These are phyloP conservation scores for Parnassius apollo DNA, from an alignment of 2,888 invertebrate genomes.

Conservation along the genomic window DNA sequence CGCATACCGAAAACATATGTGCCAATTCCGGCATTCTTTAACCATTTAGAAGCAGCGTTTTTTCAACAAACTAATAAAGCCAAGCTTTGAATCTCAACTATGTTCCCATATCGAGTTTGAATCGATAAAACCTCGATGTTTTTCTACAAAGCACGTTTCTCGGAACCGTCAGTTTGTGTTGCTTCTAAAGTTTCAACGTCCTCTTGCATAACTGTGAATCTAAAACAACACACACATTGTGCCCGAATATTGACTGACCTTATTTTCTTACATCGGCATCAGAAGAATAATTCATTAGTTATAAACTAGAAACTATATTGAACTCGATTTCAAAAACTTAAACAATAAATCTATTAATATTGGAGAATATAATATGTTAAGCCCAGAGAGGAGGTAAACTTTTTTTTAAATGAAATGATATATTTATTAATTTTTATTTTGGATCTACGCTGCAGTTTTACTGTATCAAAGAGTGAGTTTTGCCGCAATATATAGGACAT, in stretches of 20 bases:
- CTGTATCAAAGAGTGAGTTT: too few species aligned
- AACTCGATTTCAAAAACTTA: too few species aligned
- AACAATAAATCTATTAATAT: too few species aligned
- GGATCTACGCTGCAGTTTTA: too few species aligned
- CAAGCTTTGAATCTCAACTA: constrained; percentile 62
- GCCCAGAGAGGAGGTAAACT: too few species aligned
- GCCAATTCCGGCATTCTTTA: constrained; percentile 1
- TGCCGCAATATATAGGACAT: too few species aligned
- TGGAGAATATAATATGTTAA: too few species aligned
- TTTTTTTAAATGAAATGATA: too few species aligned
- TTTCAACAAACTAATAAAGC: constrained; percentile 35
- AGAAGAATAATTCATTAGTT: too few species aligned
- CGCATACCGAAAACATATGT: neutral
- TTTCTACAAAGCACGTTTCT: constrained; percentile 77
- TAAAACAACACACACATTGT: constrained; percentile 57
- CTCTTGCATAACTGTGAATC: constrained; percentile 65
- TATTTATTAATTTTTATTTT: too few species aligned
- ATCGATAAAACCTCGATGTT: constrained; percentile 71
- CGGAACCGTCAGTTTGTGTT: constrained; percentile 51
- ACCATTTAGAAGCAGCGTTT: constrained; percentile 19
- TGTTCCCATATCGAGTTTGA: constrained; percentile 67
- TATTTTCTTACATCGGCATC: constrained; percentile 52
- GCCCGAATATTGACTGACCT: constrained; percentile 63
- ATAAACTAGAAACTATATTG: too few species aligned
- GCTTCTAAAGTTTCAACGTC: constrained; percentile 62